phyloP scores from a whole-genome alignment of 2,888 invertebrate genomes.

The Cyaniris semiargus region DNA sequence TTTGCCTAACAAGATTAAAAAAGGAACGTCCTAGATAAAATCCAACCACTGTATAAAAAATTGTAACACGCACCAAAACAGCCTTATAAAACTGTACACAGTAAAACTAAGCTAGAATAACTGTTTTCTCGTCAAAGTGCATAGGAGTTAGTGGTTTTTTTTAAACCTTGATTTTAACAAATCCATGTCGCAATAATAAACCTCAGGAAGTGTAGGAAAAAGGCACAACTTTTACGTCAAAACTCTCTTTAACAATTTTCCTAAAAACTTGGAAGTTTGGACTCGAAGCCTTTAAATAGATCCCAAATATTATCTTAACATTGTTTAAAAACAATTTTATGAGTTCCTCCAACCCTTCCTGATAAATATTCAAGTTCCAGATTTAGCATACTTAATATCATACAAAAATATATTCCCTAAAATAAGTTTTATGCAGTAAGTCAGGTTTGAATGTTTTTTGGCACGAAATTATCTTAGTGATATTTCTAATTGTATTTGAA shows the following conservation, averaged over 20 bases:
- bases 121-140: too few species aligned
- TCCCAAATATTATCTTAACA: background rate
- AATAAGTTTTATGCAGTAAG: background rate
- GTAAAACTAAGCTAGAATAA: too few species aligned
- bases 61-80: too few species aligned
- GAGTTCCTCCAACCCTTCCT: background rate
- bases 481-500: background rate
- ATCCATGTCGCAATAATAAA: too few species aligned
- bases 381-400: slow-evolving; percentile 1
- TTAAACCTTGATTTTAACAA: too few species aligned
- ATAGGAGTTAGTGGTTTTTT: too few species aligned
- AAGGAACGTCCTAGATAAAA: too few species aligned
- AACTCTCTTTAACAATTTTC: background rate
- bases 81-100: too few species aligned
- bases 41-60: too few species aligned
- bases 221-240: too few species aligned
- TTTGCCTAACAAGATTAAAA: too few species aligned
- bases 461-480: background rate
- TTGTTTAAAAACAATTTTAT: background rate
- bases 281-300: background rate
- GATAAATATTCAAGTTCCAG: background rate
- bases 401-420: background rate
- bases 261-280: background rate
- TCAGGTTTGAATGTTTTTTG: background rate
- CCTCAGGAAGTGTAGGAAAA: too few species aligned